Evolutionary conservation across 2,113 vertebrate genomes (phyloP), one percentile per base, ranked within the genome.

Genomic region (Catharus bicknelli): DNA sequence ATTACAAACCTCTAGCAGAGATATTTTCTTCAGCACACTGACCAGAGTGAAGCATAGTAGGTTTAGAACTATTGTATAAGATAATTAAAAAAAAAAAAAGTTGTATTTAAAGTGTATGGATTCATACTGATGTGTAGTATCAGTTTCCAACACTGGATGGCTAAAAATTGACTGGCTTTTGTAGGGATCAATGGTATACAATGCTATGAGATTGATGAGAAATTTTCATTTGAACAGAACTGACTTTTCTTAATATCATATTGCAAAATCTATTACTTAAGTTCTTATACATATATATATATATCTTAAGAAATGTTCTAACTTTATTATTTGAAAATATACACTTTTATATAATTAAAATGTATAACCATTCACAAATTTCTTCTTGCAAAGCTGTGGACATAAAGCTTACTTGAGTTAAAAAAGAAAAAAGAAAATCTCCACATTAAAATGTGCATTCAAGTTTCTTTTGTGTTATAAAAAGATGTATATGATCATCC

Each of bases 171-270:
- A 53, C 5, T 68, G 26, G 3, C 6, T 2, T 63, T 88, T 43
- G 54, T 58, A 42, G 18, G 14, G 18, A 67, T 42, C 11, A 23
- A 15, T 62, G 38, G 40, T 32, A 5, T 48, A 34, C 30, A 86
- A 5, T 40, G 15, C 55, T 36, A 81, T 34, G 30, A 53, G 43
- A 55, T 32, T 0, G 0, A 8, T 43, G 23, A 18, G 18, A 7
- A 91, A 67, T 61, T 55, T 63, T 13, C 32, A 30, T 11, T 86
- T 36, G 68, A 86, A 69, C 5, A 73, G 58, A 81, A 76, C 8
- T n/a, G 32, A 54, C 13, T 90, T 64, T 9, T 62, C 20, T 16
- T 59, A 69, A 53, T 53, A 87, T 20, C 9, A 4, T 63, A 25
- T 43, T 74, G 11, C 5, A 66, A 69, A 81, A 47, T 43, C n/a